Percentiles rank a stretch among this genome's conserved stretches.
Conservation (phyloP, 2,888 invertebrate species). For the Aricia artaxerxes region DNA sequence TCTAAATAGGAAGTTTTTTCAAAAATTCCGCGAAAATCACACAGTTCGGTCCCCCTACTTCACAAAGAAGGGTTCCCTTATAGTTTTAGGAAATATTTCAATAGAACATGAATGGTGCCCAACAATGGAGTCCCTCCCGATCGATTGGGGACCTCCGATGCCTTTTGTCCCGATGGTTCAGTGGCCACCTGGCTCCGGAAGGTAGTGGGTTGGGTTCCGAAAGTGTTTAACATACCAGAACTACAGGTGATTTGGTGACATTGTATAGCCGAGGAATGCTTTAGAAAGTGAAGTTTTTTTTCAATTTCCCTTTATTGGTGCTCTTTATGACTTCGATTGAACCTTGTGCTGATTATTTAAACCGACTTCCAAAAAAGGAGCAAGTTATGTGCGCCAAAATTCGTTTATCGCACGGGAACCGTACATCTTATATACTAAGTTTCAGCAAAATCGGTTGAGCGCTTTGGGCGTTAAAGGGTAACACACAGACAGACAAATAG, state of each 20-base stretch:
- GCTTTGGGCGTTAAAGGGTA: no score
- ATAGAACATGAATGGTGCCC: slow-evolving; percentile 31
- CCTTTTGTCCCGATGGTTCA: slow-evolving; percentile 12
- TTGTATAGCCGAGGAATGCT: slow-evolving; percentile 1
- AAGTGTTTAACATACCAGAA: slow-evolving; percentile 23
- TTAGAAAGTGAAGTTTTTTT: background rate
- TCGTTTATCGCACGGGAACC: no score
- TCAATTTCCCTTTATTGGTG: background rate
- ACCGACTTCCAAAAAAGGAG: background rate
- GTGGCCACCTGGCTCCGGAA: slow-evolving; percentile 23
- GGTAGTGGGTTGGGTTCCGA: slow-evolving; percentile 12
- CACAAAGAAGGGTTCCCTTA: slow-evolving; percentile 28
- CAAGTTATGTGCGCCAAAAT: no score
- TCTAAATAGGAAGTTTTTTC: no score
- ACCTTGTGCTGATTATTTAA: background rate
- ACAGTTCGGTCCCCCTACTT: background rate
- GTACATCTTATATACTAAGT: no score
- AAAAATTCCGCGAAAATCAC: background rate
- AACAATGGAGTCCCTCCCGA: slow-evolving; percentile 23
- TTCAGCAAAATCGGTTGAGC: no score
- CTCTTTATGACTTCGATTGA: background rate
- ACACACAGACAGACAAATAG: no score
- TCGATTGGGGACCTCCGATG: slow-evolving; percentile 25
- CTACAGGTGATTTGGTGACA: slow-evolving; percentile 23
- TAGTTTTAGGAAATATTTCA: slow-evolving; percentile 34